A percentile compares a stretch with the other conserved stretches of the same genome.
phyloP scores from a whole-genome alignment of 2,888 invertebrate genomes.

The Balanococcus diminutus region DNA sequence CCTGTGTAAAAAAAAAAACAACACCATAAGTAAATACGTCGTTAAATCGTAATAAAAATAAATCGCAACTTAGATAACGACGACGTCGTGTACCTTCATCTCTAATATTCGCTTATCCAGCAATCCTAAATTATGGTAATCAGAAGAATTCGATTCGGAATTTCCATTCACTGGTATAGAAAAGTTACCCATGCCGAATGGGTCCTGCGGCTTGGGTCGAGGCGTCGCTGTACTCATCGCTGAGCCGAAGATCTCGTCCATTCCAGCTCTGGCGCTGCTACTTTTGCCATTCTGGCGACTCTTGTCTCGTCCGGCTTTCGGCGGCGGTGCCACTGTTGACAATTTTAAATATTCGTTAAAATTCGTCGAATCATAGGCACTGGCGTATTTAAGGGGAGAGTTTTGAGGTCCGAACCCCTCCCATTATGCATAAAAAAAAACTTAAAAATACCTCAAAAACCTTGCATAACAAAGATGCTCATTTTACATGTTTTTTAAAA shows the following conservation, averaged over 20 bases:
- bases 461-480: too few species aligned
- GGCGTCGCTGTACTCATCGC: constrained; percentile 56
- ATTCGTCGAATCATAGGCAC: too few species aligned
- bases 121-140: constrained; percentile 75
- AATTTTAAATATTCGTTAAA: background rate
- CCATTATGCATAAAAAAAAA: too few species aligned
- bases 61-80: background rate
- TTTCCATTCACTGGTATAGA: constrained; percentile 60
- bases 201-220: constrained; percentile 65
- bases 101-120: constrained; percentile 82
- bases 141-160: constrained; percentile 63
- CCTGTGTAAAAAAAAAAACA: constrained; percentile 66
- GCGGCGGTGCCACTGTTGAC: constrained; percentile 82
- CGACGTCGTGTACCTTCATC: constrained; percentile 74
- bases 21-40: too few species aligned
- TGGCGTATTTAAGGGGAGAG: too few species aligned
- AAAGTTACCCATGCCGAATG: constrained; percentile 85
- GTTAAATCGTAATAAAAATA: background rate
- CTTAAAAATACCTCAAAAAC: too few species aligned
- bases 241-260: constrained; percentile 57
- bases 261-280: constrained; percentile 59
- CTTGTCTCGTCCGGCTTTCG: constrained; percentile 72
- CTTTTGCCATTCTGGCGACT: constrained; percentile 58
- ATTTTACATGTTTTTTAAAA: too few species aligned
- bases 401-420: too few species aligned